phyloP scores from a whole-genome alignment of 2,888 invertebrate species.

The Volucella zonaria region DNA sequence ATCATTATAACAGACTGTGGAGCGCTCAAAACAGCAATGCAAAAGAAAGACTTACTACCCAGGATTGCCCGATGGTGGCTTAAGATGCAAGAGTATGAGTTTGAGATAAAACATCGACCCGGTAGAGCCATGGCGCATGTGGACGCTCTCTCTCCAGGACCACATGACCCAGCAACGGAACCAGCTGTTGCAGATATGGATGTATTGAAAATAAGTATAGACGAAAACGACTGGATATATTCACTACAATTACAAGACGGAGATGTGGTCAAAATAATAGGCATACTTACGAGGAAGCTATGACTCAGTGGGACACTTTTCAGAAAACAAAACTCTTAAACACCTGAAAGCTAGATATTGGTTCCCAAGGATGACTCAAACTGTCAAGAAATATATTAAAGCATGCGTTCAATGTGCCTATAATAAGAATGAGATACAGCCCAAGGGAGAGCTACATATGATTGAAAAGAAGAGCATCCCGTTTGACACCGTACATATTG shows the following conservation, averaged over 20 bases:
- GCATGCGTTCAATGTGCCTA: too few relatives aligned
- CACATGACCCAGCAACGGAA: too few relatives aligned
- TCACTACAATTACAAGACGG: not conserved
- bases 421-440: too few relatives aligned
- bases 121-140: too few relatives aligned
- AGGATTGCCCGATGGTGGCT: constrained; percentile 69
- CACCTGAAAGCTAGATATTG: not conserved
- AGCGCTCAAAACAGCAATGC: constrained; percentile 62
- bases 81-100: constrained; percentile 60
- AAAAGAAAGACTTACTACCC: constrained; percentile 51
- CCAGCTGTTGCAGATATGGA: not conserved
- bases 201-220: not conserved
- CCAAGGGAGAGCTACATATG: too few relatives aligned
- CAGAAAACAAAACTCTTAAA: constrained; percentile 16
- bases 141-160: too few relatives aligned
- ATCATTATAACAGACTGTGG: constrained; percentile 57
- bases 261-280: not conserved
- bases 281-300: constrained; percentile 19
- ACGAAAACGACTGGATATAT: constrained; percentile 9
- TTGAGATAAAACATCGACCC: constrained; percentile 54
- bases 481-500: too few relatives aligned
- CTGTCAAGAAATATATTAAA: too few relatives aligned
- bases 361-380: too few relatives aligned
- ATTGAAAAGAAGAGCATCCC: too few relatives aligned
- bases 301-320: constrained; percentile 20